Evolutionary conservation across 92 coral and sea anemone genomes (phyloP), one percentile per base, ranked within the genome.

Genomic region (Bergia puertoricense): DNA sequence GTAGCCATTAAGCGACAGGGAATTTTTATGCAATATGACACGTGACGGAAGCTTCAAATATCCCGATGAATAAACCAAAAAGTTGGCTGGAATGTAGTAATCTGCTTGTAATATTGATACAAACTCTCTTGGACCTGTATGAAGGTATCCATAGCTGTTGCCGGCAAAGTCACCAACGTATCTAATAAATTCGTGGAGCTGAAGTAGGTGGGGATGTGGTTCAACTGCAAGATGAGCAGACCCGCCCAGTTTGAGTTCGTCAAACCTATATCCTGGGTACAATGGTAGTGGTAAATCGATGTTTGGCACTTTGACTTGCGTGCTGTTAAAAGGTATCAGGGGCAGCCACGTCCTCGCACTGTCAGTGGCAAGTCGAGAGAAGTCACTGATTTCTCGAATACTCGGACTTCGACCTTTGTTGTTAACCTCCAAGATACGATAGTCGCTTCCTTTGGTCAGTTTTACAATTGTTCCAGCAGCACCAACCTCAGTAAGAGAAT

Each of bases 261-360:
- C 86, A 81, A 90, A 89, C 48, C 38, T 57, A 42, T 90, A 90
- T 42, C 90, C 79, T 23, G 79, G 88, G 46, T 90, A 74, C 62
- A 82, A 66, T 45, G 90, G 72, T 1, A 67, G 39, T 40, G 66
- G 65, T 39, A 90, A 69, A 57, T 85, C 50, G 40, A 90, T 50
- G 40, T 79, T 88, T 2, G 86, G 62, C 41, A 85, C 22, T n/a
- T 85, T 62, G 41, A 85, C 85, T 38, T 69, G 62, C 43, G 87
- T 77, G 43, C 50, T 51, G 68, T 82, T 83, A 73, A 30, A 46
- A 22, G 89, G 43, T 8, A 66, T 40, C 36, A 89, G 73, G 0
- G 95, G 92, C 42, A 93, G 71, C 95, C 95, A 93, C 11, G 95
- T 93, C 59, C 95, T 91, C 22, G 95, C 95, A 59, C 82, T 82